Percentiles rank a stretch among this genome's conserved stretches.
Evolutionary conservation across 2,888 invertebrate genomes (phyloP).

Genomic region (Liodrosophila aerea): DNA sequence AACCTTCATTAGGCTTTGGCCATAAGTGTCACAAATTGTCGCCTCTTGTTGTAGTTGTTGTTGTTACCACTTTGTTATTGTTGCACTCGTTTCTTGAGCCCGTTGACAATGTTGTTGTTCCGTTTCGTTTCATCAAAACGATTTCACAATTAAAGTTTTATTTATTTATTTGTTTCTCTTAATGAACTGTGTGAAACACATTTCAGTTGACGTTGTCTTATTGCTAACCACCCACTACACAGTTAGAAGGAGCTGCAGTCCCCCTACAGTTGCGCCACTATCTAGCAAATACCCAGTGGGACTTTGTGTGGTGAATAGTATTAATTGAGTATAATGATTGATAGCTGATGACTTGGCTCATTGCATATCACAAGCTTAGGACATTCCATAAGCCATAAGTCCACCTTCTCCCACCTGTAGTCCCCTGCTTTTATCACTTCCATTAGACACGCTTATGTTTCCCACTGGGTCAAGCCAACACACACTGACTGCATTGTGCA

Average conservation of each 20-base stretch:
- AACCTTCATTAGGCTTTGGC: slow-evolving; percentile 71
- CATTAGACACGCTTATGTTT: no score
- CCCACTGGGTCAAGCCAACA: no score
- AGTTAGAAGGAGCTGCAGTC: slow-evolving; percentile 20
- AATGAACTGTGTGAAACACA: slow-evolving; percentile 72
- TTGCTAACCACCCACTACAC: slow-evolving; percentile 51
- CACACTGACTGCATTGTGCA: no score
- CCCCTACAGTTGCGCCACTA: no score
- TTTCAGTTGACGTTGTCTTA: slow-evolving; percentile 30
- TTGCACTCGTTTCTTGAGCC: slow-evolving; percentile 21
- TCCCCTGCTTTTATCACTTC: no score
- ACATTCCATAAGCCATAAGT: no score
- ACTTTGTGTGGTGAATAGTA: no score
- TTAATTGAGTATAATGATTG: no score
- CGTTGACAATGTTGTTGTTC: slow-evolving; percentile 47
- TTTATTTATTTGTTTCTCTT: slow-evolving; percentile 67
- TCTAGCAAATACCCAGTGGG: no score
- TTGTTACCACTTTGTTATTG: slow-evolving; percentile 20
- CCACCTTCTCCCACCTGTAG: no score
- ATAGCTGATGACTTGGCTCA: no score
- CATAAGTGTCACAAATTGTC: slow-evolving; percentile 33
- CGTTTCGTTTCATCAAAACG: slow-evolving; percentile 51
- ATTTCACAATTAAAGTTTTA: slow-evolving; percentile 72
- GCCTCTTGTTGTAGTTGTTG: slow-evolving; percentile 11
- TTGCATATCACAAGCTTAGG: no score